phyloP scores from a whole-genome alignment of 1,140 invertebrate species.

The Littorina saxatilis region DNA sequence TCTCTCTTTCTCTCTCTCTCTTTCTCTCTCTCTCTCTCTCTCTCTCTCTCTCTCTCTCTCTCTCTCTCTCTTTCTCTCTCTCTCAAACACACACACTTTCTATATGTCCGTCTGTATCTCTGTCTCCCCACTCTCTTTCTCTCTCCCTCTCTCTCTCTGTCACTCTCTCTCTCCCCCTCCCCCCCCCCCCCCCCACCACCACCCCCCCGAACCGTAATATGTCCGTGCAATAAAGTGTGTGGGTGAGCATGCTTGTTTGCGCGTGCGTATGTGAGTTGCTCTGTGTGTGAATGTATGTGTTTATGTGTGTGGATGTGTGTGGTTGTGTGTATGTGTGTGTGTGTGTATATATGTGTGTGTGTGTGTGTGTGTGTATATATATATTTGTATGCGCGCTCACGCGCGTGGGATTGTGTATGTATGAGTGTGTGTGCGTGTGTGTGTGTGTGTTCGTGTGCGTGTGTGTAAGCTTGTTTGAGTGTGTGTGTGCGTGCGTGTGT shows the following conservation, averaged over 20 bases:
- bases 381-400: no score
- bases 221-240: no score
- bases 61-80: not conserved
- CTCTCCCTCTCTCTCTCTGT: not conserved
- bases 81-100: not conserved
- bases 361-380: not conserved
- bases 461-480: no score
- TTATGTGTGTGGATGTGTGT: no score
- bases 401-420: no score
- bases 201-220: not conserved
- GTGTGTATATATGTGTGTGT: not conserved
- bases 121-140: not conserved
- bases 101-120: not conserved
- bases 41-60: not conserved
- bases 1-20: not conserved
- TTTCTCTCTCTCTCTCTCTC: not conserved
- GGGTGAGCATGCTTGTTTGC: no score
- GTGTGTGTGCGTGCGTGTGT: not conserved
- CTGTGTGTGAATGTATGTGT: no score
- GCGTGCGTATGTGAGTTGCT: no score
- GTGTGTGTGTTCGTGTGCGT: no score
- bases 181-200: not conserved
- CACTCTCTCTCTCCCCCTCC: not conserved
- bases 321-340: no score
- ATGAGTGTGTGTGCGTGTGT: no score